Evolutionary conservation across 2,888 invertebrate genomes (phyloP).

Genomic region (Orchestes rusci): DNA sequence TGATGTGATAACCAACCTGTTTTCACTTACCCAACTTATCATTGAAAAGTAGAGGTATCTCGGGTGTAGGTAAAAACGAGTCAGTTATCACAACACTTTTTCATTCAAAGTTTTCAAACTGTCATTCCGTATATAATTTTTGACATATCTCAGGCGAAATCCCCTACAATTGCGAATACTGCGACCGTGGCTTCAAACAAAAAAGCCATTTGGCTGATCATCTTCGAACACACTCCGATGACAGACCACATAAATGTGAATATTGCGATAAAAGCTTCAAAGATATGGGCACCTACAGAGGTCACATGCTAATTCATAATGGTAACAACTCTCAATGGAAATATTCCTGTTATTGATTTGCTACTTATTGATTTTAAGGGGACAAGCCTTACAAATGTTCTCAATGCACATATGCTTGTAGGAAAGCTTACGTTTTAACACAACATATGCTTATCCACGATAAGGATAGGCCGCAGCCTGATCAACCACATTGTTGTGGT

Average conservation of each 20-base stretch:
- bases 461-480: conserved; percentile 13
- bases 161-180: conserved; percentile 36
- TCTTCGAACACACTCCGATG: conserved; percentile 35
- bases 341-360: neutral
- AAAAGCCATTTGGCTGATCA: conserved; percentile 39
- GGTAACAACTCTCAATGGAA: conserved; percentile 26
- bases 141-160: no score
- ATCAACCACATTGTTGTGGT: conserved; percentile 17
- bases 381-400: conserved; percentile 37
- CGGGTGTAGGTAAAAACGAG: no score
- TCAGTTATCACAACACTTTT: no score
- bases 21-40: no score
- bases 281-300: conserved; percentile 34
- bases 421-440: conserved; percentile 36
- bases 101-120: no score
- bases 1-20: no score
- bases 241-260: conserved; percentile 36
- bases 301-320: conserved; percentile 38
- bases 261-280: conserved; percentile 38
- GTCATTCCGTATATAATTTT: no score
- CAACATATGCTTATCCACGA: conserved; percentile 38
- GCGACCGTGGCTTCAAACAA: conserved; percentile 38
- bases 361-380: conserved; percentile 32
- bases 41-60: no score
- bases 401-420: conserved; percentile 37